phyloP scores from a whole-genome alignment of 2,888 invertebrate species.

The Eilema depressum region DNA sequence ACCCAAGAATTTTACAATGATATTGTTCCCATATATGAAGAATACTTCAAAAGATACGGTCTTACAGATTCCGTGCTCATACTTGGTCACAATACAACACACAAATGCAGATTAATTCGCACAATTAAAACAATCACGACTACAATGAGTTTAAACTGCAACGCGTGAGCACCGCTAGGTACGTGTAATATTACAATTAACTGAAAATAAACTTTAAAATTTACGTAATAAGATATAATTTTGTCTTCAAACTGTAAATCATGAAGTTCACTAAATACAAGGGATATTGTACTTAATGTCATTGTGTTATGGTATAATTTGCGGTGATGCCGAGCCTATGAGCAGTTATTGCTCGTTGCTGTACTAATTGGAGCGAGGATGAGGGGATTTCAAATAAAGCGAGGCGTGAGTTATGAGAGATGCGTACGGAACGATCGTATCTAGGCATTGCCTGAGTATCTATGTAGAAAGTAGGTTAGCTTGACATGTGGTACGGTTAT shows the following conservation, averaged over 20 bases:
- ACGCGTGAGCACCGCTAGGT: constrained; percentile 32
- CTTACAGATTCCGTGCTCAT: constrained; percentile 7
- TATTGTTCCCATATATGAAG: constrained; percentile 17
- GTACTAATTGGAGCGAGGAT: constrained; percentile 58
- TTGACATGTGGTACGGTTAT: background rate
- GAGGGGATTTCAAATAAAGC: constrained; percentile 33
- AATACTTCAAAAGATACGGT: constrained; percentile 14
- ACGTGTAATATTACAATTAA: background rate
- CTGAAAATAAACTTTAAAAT: background rate
- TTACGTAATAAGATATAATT: constrained; percentile 2
- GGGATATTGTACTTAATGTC: constrained; percentile 6
- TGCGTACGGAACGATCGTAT: constrained; percentile 1
- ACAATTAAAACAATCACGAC: constrained; percentile 48
- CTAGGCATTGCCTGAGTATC: background rate
- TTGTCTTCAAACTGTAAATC: background rate
- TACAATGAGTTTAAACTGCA: constrained; percentile 28
- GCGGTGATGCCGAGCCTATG: constrained; percentile 4
- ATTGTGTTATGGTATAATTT: constrained; percentile 3
- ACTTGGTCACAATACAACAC: constrained; percentile 5
- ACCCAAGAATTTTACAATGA: constrained; percentile 2
- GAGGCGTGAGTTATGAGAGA: constrained; percentile 27
- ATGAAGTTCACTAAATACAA: background rate
- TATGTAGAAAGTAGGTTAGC: background rate
- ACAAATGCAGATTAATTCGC: constrained; percentile 27
- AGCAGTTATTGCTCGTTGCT: constrained; percentile 28